Evolutionary conservation across 2,888 invertebrate species (phyloP), one percentile per base, ranked within the genome.

Genomic region (Sycophila texana): DNA sequence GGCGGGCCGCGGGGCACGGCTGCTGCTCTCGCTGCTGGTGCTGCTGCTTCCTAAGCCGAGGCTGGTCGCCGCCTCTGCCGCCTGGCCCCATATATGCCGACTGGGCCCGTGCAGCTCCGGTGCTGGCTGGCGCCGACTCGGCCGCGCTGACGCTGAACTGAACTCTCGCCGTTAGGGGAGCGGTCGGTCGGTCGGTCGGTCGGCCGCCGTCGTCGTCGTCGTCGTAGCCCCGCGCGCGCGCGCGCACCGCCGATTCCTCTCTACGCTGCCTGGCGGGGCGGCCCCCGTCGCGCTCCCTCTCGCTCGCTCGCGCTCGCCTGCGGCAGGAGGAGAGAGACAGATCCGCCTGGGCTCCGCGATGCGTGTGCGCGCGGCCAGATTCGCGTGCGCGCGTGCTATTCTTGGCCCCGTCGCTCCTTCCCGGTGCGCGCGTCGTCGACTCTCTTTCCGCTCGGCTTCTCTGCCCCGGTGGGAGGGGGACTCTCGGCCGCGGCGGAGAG

Each of bases 341-440:
- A n/a, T n/a, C 53, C 53, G 53, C 53, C 49, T 68, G 49, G 83
- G 83, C 84, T 81, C 79, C 83, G 83, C 83, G 83, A 79, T 83
- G 84, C 67, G 60, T 73, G 47, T 51, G 77, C 66, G 55, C 67
- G 84, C 84, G 85, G 84, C 83, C 87, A 87, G 86, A 87, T 86
- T 87, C 86, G 87, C 88, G 85, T 86, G 85, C 86, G 86, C 85
- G 84, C 86, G 84, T 85, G 86, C 87, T 88, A 88, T 88, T 88
- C 86, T 88, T 88, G 88, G 86, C 85, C 84, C 76, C 68, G 58
- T 61, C 53, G 53, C 14, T 53, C 16, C 22, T 74, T 55, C 30
- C 47, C 71, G 47, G 14, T 20, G 49, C 61, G 7, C 30, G 30
- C 61, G 61, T n/a, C 61, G 12, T 26, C 58, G 58, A 12, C 26